Conservation (phyloP, 2,113 vertebrate genomes). For the Hassar affinis region DNA sequence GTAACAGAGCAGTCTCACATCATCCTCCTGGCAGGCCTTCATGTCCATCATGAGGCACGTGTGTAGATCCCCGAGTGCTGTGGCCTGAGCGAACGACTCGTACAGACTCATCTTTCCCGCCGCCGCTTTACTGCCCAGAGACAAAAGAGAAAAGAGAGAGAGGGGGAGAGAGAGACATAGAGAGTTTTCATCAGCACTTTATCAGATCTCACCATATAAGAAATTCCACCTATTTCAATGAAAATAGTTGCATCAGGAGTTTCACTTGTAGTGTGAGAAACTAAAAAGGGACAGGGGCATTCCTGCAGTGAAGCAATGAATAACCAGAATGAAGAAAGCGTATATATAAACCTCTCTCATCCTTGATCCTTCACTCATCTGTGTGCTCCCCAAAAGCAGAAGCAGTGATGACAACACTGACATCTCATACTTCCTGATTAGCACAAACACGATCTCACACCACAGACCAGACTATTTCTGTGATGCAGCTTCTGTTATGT, state of each 20-base stretch:
- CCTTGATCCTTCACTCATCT: too few relatives aligned
- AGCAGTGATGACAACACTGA: not conserved
- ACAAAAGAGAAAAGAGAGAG: not conserved
- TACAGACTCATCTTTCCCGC: constrained; percentile 94
- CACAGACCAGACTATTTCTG: not conserved
- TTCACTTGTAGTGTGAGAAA: not conserved
- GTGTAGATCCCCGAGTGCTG: constrained; percentile 90
- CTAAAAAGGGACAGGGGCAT: not conserved
- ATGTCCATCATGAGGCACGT: constrained; percentile 99
- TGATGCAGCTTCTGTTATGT: not conserved
- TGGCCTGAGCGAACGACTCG: constrained; percentile 94
- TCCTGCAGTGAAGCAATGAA: not conserved
- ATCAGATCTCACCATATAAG: not conserved
- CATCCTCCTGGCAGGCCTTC: constrained; percentile 97
- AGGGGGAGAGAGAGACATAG: not conserved
- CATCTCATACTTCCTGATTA: not conserved
- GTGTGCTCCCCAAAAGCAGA: not conserved
- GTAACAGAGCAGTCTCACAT: constrained; percentile 90
- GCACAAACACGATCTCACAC: not conserved
- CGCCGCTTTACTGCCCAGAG: constrained; percentile 82
- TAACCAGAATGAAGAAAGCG: not conserved
- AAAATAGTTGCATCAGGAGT: not conserved
- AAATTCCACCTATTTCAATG: not conserved
- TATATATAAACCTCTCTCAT: not conserved
- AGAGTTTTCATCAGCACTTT: not conserved